Evolutionary conservation across 2,797 vertebrate species (phyloP), one percentile per base, ranked within the genome.

Genomic region (Rachycentron canadum): DNA sequence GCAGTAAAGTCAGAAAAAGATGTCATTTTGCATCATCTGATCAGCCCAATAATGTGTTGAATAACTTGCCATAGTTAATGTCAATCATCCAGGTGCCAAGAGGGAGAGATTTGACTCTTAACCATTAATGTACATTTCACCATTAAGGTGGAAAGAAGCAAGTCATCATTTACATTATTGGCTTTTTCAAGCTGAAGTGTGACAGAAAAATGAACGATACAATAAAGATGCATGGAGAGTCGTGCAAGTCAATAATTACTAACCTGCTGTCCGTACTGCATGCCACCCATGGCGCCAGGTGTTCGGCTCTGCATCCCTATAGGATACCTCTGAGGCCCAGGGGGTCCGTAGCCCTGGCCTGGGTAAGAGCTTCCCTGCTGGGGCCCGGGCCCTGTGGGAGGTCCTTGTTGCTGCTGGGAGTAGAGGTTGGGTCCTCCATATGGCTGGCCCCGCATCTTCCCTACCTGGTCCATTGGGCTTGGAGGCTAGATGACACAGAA

Each of bases 261-360:
- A 93, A 99, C 98, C 98, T 99, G 98, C 69, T 99, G 98, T 83
- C 96, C 96, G 7, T 99, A 99, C 9, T 97, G 97, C 92, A 99
- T 95, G 92, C 93, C 78, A n/a, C 96, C 93, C 95, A 99, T 97
- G 25, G 94, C 21, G 34, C 95, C 96, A 25, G 97, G 96, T 0
- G 96, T 93, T 84, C 98, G 95, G 87, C 96, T 93, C 91, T 98
- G 97, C 93, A 97, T 96, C 66, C 93, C 95, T 95, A 99, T 96
- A 3, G 92, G 97, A 93, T 94, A 94, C 65, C 93, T 91, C 78
- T 95, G 95, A 69, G 43, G 95, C 87, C 94, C 96, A 47, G 87
- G 94, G 80, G 85, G 90, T 73, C 89, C 93, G 1, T 94, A 93
- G 66, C 66, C 85, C 73, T 93, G 93, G 19, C 82, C 90, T 32